phyloP scores from a whole-genome alignment of 2,113 vertebrate species.

The Gadus chalcogrammus region DNA sequence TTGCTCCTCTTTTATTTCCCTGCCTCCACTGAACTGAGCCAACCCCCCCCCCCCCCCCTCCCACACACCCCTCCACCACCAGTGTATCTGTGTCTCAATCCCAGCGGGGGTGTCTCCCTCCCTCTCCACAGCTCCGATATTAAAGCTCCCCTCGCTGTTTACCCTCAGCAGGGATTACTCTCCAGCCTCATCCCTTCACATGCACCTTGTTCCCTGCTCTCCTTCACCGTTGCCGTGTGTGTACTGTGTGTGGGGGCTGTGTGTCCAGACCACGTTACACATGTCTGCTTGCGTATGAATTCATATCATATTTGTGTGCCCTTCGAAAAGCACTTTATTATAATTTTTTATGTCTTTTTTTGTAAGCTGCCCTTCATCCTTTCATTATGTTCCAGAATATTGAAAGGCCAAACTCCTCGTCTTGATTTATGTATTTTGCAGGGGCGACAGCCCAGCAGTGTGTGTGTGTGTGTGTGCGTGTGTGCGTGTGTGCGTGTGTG shows the following conservation, averaged over 20 bases:
- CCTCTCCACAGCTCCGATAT: constrained; percentile 36
- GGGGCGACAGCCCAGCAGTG: too few relatives aligned
- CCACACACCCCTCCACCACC: constrained; percentile 34
- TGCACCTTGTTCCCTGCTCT: constrained; percentile 36
- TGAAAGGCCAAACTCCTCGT: too few relatives aligned
- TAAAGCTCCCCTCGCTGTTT: constrained; percentile 55
- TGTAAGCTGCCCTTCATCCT: background rate
- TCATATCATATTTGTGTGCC: background rate
- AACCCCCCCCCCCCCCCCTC: constrained; percentile 29
- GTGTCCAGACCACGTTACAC: constrained; percentile 20
- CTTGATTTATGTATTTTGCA: too few relatives aligned
- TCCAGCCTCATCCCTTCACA: constrained; percentile 44
- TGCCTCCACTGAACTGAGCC: too few relatives aligned
- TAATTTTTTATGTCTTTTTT: background rate
- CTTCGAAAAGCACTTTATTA: too few relatives aligned
- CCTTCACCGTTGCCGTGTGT: background rate
- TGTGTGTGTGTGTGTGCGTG: too few relatives aligned
- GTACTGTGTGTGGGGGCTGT: constrained; percentile 27
- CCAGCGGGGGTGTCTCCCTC: constrained; percentile 47
- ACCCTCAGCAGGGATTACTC: constrained; percentile 60
- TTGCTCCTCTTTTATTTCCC: too few relatives aligned
- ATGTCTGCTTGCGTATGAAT: background rate
- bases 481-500: background rate
- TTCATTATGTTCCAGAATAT: too few relatives aligned
- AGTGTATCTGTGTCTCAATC: constrained; percentile 42